Evolutionary conservation across 2,888 invertebrate species (phyloP), one percentile per base, ranked within the genome.

Genomic region (Timema podura): DNA sequence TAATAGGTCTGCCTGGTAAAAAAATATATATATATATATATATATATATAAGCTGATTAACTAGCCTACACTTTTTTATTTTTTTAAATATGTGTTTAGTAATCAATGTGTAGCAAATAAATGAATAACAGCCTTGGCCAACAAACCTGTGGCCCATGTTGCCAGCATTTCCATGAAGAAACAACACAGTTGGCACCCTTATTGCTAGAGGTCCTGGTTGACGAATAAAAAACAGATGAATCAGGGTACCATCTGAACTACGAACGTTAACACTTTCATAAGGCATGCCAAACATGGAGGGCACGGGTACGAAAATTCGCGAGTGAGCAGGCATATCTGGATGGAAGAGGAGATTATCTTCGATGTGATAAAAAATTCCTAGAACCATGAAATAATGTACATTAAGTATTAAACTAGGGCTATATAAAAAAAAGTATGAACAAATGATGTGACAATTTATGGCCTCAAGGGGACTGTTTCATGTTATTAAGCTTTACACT

Each of bases 141-240:
- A 46, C 76, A 76, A 74, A 89, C 89, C 92, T 89, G 79, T 97
- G 96, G 0, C 97, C 97, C 87, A 97, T 94, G 80, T 97, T 98
- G 13, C 97, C 97, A 68, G 97, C 97, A 87, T 97, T 98, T 7
- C 97, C 97, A 84, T 98, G 97, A 74, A 97, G 89, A 82, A 93
- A 96, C 67, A 97, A 83, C 78, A 97, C 84, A 10, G 96, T 96
- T 0, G 95, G 93, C 68, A 87, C 88, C 77, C 86, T 85, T 75
- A 87, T 86, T 75, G 87, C 87, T 73, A 88, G 86, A 64, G 87
- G 87, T 72, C 85, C 85, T 1, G 87, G 83, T 79, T 94, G 94
- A 76, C 89, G 87, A 73, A 95, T 90, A 77, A 93, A 89, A 79
- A 91, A 94, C 81, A 92, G 88, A 77, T 95, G 93, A 67, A 95